phyloP scores from a whole-genome alignment of 2,888 invertebrate species.

The Conchocele bisecta region DNA sequence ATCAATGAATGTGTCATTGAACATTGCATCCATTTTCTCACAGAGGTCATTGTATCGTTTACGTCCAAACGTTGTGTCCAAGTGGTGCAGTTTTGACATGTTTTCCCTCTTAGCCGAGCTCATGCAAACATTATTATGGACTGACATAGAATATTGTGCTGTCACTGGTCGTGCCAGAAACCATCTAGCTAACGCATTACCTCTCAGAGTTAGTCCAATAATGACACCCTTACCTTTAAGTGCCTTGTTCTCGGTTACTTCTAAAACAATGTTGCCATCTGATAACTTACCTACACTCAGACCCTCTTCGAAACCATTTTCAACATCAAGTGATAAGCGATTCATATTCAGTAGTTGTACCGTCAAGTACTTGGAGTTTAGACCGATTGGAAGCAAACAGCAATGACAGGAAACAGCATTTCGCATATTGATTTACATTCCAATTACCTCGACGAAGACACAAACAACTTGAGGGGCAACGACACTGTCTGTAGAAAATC shows the following conservation, averaged over 20 bases:
- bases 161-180: conserved; percentile 25
- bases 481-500: conserved; percentile 3
- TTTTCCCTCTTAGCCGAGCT: not conserved
- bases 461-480: not conserved
- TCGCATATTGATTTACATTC: conserved; percentile 16
- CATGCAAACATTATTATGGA: not conserved
- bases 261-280: conserved; percentile 13
- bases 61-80: not conserved
- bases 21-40: not conserved
- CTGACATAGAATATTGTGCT: conserved; percentile 12
- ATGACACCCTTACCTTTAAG: conserved; percentile 19
- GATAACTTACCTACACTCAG: conserved; percentile 10
- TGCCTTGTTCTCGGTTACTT: conserved; percentile 26
- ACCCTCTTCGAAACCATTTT: conserved; percentile 10
- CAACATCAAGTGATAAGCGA: conserved; percentile 11
- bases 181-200: conserved; percentile 31
- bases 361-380: conserved; percentile 22
- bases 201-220: conserved; percentile 15
- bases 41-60: not conserved
- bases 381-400: conserved; percentile 24
- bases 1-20: not conserved
- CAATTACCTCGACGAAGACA: not conserved
- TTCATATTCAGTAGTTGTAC: conserved; percentile 12
- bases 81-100: not conserved
- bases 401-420: not conserved